These are phyloP conservation scores for Calliopsis andreniformis DNA, from an alignment of 1,140 invertebrate species.

Conservation along the genomic window DNA sequence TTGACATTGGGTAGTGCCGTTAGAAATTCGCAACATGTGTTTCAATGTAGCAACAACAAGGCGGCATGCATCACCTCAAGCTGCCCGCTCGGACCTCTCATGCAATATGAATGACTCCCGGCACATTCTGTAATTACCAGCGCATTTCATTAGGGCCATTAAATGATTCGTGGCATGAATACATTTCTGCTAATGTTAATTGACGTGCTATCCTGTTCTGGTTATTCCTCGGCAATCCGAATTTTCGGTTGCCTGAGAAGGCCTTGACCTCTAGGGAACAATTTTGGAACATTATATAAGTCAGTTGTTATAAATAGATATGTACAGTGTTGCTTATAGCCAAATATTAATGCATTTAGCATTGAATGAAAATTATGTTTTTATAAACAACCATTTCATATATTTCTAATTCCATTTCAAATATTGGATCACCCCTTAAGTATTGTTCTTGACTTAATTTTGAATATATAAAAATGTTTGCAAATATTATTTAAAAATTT, in stretches of 20 bases:
- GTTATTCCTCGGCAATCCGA: neutral
- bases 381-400: too few relatives aligned
- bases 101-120: conserved; percentile 74
- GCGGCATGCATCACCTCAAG: conserved; percentile 59
- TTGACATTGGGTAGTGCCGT: conserved; percentile 46
- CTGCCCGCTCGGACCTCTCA: conserved; percentile 57
- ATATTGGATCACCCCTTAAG: too few relatives aligned
- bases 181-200: conserved; percentile 63
- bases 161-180: conserved; percentile 73
- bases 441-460: too few relatives aligned
- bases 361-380: too few relatives aligned
- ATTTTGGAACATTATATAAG: too few relatives aligned
- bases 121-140: conserved; percentile 73
- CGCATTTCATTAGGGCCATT: conserved; percentile 76
- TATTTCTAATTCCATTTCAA: too few relatives aligned
- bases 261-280: neutral
- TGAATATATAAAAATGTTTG: too few relatives aligned
- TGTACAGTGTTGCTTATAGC: too few relatives aligned
- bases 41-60: conserved; percentile 63
- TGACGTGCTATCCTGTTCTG: conserved; percentile 43
- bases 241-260: neutral
- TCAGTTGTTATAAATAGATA: too few relatives aligned
- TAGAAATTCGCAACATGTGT: conserved; percentile 67
- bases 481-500: too few relatives aligned
- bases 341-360: too few relatives aligned